Conservation (phyloP, 2,888 invertebrate species). For the Papilio elwesi region DNA sequence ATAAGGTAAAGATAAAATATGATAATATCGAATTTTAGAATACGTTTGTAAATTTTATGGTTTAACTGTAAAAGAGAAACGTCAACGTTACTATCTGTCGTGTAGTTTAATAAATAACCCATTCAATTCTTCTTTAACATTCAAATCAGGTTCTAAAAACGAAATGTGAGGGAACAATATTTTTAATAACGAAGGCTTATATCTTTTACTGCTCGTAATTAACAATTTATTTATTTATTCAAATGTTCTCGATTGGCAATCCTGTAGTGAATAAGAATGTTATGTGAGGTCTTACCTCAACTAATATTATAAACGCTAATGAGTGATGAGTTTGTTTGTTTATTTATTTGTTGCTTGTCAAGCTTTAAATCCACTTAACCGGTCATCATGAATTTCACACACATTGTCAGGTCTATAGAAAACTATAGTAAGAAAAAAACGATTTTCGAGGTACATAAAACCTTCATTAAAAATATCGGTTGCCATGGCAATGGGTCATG, state of each 20-base stretch:
- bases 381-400: too few relatives aligned
- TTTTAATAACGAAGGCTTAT: neutral
- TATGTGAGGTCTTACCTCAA: too few relatives aligned
- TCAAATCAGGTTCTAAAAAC: neutral
- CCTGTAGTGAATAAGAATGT: neutral
- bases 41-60: constrained; percentile 26
- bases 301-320: too few relatives aligned
- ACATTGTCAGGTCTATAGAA: too few relatives aligned
- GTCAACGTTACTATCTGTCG: constrained; percentile 12
- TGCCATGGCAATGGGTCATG: too few relatives aligned
- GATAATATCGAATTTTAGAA: constrained; percentile 19
- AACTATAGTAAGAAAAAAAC: too few relatives aligned
- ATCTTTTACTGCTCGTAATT: too few relatives aligned
- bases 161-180: neutral
- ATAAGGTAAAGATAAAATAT: constrained; percentile 18
- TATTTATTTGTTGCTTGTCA: too few relatives aligned
- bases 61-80: constrained; percentile 25
- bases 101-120: neutral
- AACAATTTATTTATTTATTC: neutral
- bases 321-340: too few relatives aligned
- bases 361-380: too few relatives aligned
- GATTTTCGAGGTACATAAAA: too few relatives aligned
- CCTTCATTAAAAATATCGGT: too few relatives aligned
- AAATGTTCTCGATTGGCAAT: neutral
- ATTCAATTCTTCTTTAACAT: neutral